Conservation (phyloP, 2,888 invertebrate species). For the Agrotis segetum region DNA sequence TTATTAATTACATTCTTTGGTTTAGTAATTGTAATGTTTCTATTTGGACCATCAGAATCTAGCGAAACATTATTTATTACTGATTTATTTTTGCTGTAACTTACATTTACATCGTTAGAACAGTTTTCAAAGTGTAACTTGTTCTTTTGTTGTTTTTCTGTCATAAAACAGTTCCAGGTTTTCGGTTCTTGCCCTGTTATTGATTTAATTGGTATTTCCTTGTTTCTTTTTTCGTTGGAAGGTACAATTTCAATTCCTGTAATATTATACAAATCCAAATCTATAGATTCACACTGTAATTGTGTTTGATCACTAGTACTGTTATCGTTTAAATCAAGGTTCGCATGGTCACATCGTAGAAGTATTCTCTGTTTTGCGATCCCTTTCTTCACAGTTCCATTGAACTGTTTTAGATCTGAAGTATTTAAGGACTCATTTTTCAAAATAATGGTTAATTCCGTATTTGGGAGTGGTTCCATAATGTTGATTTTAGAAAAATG, state of each 20-base stretch:
- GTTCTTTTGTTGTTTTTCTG: background rate
- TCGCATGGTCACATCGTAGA: constrained; percentile 29
- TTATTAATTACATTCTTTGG: background rate
- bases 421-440: constrained; percentile 14
- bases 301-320: background rate
- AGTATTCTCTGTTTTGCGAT: constrained; percentile 4
- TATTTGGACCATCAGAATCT: background rate
- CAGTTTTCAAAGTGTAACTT: constrained; percentile 34
- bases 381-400: background rate
- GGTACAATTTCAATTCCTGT: constrained; percentile 9
- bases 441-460: constrained; percentile 34
- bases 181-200: background rate
- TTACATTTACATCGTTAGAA: background rate
- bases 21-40: background rate
- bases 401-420: constrained; percentile 20
- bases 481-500: background rate
- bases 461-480: background rate
- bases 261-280: constrained; percentile 24
- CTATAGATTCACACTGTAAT: constrained; percentile 38
- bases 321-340: background rate
- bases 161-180: constrained; percentile 21
- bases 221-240: constrained; percentile 5
- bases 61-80: background rate
- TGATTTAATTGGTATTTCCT: background rate
- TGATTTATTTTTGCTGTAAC: background rate